Conservation (phyloP, 2,113 vertebrate species). For the Geococcyx californianus region DNA sequence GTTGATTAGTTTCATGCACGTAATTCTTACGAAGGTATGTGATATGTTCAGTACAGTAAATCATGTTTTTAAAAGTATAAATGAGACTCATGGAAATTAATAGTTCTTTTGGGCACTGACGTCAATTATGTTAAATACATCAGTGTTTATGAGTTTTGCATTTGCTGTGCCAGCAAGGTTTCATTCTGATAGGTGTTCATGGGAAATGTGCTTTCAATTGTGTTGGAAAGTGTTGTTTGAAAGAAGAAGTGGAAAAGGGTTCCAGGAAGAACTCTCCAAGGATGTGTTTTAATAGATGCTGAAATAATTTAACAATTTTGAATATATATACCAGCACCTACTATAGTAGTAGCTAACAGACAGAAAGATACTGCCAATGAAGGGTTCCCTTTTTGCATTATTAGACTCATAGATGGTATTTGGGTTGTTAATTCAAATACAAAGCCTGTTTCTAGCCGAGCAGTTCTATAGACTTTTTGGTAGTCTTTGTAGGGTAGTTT, state of each 20-base stretch:
- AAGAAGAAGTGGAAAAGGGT: not conserved
- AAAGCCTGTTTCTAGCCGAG: not conserved
- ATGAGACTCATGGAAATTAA: not conserved
- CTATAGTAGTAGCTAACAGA: not conserved
- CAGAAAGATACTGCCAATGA: not conserved
- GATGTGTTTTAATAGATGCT: not conserved
- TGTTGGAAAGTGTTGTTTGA: not conserved
- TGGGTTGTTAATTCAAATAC: not conserved
- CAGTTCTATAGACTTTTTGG: not conserved
- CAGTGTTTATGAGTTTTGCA: not conserved
- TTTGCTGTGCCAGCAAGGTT: not conserved
- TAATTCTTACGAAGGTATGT: not conserved
- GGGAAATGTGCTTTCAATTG: not conserved
- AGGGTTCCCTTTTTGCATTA: not conserved
- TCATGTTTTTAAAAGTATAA: not conserved
- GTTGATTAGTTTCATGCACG: not conserved
- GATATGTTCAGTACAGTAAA: not conserved
- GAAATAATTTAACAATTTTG: not conserved
- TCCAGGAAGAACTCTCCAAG: not conserved
- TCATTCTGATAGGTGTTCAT: not conserved
- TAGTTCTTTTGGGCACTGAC: not conserved
- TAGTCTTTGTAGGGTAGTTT: not conserved
- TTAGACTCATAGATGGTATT: not conserved
- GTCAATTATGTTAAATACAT: not conserved
- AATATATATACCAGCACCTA: not conserved